Base-by-base conservation (phyloP, 2,797 vertebrate species). In the Borostomias antarcticus region DNA sequence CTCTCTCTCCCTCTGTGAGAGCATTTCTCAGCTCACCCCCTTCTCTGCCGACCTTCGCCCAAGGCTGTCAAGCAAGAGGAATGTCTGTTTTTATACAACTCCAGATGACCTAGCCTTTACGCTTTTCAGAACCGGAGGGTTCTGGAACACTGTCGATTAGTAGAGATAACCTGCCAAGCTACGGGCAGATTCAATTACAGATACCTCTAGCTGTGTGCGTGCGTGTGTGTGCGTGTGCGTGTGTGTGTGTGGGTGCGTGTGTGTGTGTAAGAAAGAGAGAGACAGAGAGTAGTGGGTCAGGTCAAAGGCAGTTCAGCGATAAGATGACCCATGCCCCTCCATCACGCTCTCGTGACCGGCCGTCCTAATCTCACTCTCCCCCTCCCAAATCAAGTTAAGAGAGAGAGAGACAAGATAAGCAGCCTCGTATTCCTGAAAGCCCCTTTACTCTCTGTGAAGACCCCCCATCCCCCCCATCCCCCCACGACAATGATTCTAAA, bases 231-330 rank as follows among this genome's bases (percentile, higher is more conserved):
- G 51, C 8, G 51, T 45, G 51, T 15, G 51, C 21, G 51, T 10
- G 33, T 54, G 48, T 32, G 11, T 23, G 45, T 15, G 9, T 25
- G 48, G 0, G 32, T 19, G 48, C 5, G 45, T 35, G 17, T 15
- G 59, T 48, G 25, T 30, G 26, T 25, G 13, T 40, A 10, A 67
- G 68, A 77, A 77, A 82, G 69, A 82, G 45, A 7, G 45, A 61
- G 43, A 82, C n/a, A n/a, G 68, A 76, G 56, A 75, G 45, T 5
- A 83, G 80, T 91, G 78, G 80, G 86, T 35, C 85, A 94, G 84
- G 96, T 59, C 58, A 40, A 52, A 62, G 37, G n/a, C 57, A 54
- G 62, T 51, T 61, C 53, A 70, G 53, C 10, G 40, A 68, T 69
- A 47, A 65, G 28, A 70, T 30, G 57, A 59, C 66, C 47, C 47